A percentile compares a stretch with the other conserved stretches of the same genome.
Evolutionary conservation across 1,140 invertebrate species (phyloP).

Genomic region (Bombus picipes): DNA sequence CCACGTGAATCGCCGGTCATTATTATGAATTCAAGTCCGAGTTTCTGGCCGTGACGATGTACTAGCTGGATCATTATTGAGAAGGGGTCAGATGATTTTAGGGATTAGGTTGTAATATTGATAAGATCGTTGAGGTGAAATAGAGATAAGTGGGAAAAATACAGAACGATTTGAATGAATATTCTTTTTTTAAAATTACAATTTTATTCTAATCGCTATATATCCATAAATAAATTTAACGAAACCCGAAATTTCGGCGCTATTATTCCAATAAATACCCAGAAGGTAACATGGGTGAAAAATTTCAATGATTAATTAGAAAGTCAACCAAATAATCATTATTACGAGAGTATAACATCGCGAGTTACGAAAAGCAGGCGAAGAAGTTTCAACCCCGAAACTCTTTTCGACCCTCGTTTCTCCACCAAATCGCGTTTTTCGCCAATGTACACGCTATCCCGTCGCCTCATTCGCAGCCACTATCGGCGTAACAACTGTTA

Average conservation of each 20-base stretch:
- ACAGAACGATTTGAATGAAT: too few species aligned
- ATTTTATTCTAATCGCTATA: too few species aligned
- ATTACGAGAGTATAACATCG: conserved; percentile 35
- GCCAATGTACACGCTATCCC: conserved; percentile 51
- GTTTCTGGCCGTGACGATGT: conserved; percentile 7
- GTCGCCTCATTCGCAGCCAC: conserved; percentile 54
- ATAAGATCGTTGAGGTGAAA: not conserved
- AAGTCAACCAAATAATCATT: conserved; percentile 18
- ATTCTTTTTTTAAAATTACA: not conserved
- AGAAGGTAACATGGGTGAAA: not conserved
- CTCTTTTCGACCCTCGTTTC: conserved; percentile 31
- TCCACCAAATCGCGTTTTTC: conserved; percentile 54
- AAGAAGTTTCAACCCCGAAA: conserved; percentile 53
- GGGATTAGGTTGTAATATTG: not conserved
- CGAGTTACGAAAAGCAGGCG: not conserved
- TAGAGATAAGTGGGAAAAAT: too few species aligned
- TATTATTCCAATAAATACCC: not conserved
- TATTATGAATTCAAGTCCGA: conserved; percentile 61
- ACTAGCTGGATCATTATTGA: conserved; percentile 23
- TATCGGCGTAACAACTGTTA: conserved; percentile 74
- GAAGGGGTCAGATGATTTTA: not conserved
- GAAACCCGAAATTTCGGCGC: not conserved
- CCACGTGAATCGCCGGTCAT: conserved; percentile 46
- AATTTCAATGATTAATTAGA: not conserved
- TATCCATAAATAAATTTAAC: too few species aligned